Percentiles rank a stretch among this genome's conserved stretches.
These are phyloP conservation scores for Gari tellinella DNA, from an alignment of 2,888 invertebrate genomes.

Conservation along the genomic window DNA sequence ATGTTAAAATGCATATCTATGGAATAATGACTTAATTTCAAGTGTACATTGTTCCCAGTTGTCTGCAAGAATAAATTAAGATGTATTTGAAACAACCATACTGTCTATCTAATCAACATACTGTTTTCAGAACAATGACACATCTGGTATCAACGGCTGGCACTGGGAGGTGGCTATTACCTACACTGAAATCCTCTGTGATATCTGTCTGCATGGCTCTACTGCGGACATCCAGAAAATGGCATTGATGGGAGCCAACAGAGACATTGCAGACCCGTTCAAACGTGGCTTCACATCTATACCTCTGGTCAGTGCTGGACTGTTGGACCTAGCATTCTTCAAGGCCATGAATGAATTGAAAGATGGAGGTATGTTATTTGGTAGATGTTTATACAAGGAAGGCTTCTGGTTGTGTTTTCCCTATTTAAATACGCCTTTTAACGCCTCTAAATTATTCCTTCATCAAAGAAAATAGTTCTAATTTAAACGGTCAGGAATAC, in stretches of 20 bases:
- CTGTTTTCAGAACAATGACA: slow-evolving; percentile 48
- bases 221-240: slow-evolving; percentile 80
- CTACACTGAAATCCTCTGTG: slow-evolving; percentile 80
- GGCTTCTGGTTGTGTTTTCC: too few relatives aligned
- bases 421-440: too few relatives aligned
- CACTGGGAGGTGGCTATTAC: slow-evolving; percentile 83
- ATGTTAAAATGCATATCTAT: too few relatives aligned
- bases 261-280: slow-evolving; percentile 69
- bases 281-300: slow-evolving; percentile 54
- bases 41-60: too few relatives aligned
- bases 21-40: too few relatives aligned
- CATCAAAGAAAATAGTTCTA: too few relatives aligned
- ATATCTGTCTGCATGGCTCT: slow-evolving; percentile 79
- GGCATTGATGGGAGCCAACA: slow-evolving; percentile 79
- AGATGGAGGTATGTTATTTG: slow-evolving; percentile 75
- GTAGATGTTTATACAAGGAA: too few relatives aligned
- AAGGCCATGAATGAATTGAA: slow-evolving; percentile 68
- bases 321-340: slow-evolving; percentile 81
- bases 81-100: too few relatives aligned
- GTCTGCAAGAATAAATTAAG: too few relatives aligned
- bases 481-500: too few relatives aligned
- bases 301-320: slow-evolving; percentile 79
- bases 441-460: too few relatives aligned
- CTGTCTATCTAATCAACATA: too few relatives aligned
- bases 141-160: slow-evolving; percentile 81